Evolutionary conservation across 2,113 vertebrate species (phyloP).

Genomic region (Chaetops frenatus): DNA sequence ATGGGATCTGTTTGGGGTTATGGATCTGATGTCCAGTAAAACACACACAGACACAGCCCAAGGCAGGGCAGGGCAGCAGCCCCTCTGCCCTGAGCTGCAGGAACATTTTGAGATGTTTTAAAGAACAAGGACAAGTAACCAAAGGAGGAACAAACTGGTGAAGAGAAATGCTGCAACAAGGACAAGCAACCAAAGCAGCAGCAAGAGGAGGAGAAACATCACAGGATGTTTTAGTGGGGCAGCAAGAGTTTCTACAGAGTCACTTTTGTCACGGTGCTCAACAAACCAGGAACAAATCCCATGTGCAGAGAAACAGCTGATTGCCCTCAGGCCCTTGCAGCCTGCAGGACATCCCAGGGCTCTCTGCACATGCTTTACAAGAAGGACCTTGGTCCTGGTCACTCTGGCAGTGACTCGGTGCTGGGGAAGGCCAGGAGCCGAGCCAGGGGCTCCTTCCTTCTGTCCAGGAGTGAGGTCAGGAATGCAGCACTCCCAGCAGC

Average conservation of each 20-base stretch:
- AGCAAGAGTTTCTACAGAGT: not conserved
- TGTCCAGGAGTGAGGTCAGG: constrained; percentile 64
- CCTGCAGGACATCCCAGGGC: not conserved
- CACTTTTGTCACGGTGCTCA: not conserved
- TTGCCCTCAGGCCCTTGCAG: not conserved
- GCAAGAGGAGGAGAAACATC: not conserved
- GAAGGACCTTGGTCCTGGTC: not conserved
- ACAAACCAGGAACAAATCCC: not conserved
- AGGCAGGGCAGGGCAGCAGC: not conserved
- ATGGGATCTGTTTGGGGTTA: not conserved
- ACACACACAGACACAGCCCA: not conserved
- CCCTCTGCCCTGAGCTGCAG: not conserved
- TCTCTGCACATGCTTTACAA: not conserved
- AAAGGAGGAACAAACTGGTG: not conserved
- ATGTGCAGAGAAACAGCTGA: fast-evolving
- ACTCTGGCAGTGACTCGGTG: not conserved
- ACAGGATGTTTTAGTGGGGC: not conserved
- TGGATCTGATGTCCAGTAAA: fast-evolving
- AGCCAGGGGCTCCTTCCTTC: constrained; percentile 12
- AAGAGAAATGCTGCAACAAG: not conserved
- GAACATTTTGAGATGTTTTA: not conserved
- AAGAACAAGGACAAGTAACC: not conserved
- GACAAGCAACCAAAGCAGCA: not conserved
- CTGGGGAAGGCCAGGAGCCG: not conserved
- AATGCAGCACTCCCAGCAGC: constrained; percentile 49